These are phyloP conservation scores for Schizotus pectinicornis DNA, from an alignment of 2,888 invertebrate species.

Conservation along the genomic window DNA sequence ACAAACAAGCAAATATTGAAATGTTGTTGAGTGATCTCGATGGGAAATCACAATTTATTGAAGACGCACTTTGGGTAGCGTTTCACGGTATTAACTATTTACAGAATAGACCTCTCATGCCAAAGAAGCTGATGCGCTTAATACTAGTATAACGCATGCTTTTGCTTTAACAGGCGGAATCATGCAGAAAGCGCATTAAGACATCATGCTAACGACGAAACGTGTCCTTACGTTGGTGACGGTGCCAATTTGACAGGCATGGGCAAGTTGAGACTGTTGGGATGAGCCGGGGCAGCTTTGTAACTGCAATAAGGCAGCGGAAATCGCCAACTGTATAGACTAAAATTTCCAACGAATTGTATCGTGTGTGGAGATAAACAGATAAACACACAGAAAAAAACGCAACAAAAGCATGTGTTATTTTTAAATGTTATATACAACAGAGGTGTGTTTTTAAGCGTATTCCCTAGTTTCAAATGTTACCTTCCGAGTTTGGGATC, in stretches of 20 bases:
- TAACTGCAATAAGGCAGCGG: conserved; percentile 96
- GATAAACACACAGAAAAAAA: conserved; percentile 15
- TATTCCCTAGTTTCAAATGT: conserved; percentile 41
- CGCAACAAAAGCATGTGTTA: conserved; percentile 27
- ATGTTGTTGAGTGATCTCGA: too few relatives aligned
- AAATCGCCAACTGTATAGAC: conserved; percentile 96
- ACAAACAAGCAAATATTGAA: too few relatives aligned
- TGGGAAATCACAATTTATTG: too few relatives aligned
- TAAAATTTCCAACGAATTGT: conserved; percentile 60
- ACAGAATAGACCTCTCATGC: too few relatives aligned
- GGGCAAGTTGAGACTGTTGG: conserved; percentile 79
- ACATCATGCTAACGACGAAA: conserved; percentile 11
- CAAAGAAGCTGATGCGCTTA: too few relatives aligned
- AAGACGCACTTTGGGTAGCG: too few relatives aligned
- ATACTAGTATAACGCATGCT: too few relatives aligned
- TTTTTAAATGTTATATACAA: conserved; percentile 6
- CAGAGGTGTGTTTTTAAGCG: conserved; percentile 3
- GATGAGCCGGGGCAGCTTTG: conserved; percentile 76
- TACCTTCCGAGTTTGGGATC: conserved; percentile 87
- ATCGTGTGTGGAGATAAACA: conserved; percentile 23
- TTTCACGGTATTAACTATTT: too few relatives aligned
- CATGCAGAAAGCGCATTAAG: conserved; percentile 27
- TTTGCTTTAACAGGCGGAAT: not conserved
- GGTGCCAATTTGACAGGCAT: conserved; percentile 78
- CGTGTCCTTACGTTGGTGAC: conserved; percentile 68